Percentiles rank a stretch among this genome's conserved stretches.
Conservation (phyloP, 2,888 invertebrate species). For the Electrophaes corylata region DNA sequence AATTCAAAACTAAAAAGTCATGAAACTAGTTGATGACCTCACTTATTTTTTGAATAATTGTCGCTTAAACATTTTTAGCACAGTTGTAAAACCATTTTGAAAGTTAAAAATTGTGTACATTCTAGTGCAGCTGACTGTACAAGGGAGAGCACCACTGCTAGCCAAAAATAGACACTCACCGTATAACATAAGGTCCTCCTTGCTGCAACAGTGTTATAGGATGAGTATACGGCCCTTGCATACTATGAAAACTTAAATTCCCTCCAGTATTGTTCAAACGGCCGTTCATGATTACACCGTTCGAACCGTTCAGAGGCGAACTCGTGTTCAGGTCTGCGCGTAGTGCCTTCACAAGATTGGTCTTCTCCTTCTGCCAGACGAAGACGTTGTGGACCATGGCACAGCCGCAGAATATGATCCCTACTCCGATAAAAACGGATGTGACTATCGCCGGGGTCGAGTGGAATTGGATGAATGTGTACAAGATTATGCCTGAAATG, state of each 20-base stretch:
- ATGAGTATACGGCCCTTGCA: conserved; percentile 70
- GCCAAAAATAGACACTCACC: conserved; percentile 53
- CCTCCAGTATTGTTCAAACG: conserved; percentile 71
- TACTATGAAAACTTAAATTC: conserved; percentile 74
- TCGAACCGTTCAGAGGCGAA: conserved; percentile 62
- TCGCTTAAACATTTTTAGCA: too few relatives aligned
- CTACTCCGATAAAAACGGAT: conserved; percentile 94
- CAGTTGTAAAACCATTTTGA: too few relatives aligned
- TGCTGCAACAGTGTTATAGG: conserved; percentile 78
- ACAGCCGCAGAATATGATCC: conserved; percentile 95
- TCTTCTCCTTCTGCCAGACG: conserved; percentile 96
- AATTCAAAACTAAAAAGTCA: too few relatives aligned
- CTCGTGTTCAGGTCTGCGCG: conserved; percentile 64
- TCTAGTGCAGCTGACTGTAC: too few relatives aligned
- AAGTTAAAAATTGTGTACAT: too few relatives aligned
- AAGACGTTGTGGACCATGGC: conserved; percentile 98
- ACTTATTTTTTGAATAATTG: too few relatives aligned
- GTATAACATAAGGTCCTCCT: conserved; percentile 84
- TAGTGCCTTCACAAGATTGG: conserved; percentile 89
- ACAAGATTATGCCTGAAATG: conserved; percentile 93
- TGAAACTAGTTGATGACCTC: too few relatives aligned
- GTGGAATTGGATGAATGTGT: conserved; percentile 96
- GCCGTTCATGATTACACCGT: conserved; percentile 72
- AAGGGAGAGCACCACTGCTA: too few relatives aligned
- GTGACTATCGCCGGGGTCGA: conserved; percentile 96